A percentile compares a stretch with the other conserved stretches of the same genome.
phyloP scores from a whole-genome alignment of 2,113 vertebrate genomes.

The Daubentonia madagascariensis region DNA sequence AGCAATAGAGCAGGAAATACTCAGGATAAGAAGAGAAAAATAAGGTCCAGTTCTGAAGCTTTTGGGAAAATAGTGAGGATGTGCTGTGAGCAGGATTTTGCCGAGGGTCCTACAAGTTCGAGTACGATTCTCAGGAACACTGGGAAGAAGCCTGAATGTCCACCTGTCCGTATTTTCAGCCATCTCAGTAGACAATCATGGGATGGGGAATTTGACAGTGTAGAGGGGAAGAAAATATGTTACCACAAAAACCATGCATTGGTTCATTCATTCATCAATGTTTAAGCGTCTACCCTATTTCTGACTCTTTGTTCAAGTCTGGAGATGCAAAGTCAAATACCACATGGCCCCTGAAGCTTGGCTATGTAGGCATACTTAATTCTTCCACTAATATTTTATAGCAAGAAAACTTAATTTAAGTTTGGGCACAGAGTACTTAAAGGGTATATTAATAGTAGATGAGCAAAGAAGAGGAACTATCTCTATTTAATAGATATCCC shows the following conservation, averaged over 20 bases:
- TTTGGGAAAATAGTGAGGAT: not conserved
- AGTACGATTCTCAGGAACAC: not conserved
- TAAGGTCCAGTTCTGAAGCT: not conserved
- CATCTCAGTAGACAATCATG: no score
- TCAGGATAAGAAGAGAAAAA: not conserved
- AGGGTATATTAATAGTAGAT: not conserved
- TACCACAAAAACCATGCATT: not conserved
- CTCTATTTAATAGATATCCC: not conserved
- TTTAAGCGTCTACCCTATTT: not conserved
- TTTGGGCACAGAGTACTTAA: not conserved
- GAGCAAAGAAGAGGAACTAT: not conserved
- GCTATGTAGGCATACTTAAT: not conserved
- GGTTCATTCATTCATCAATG: not conserved
- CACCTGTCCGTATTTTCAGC: not conserved
- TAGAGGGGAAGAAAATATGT: not conserved
- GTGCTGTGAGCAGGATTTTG: not conserved
- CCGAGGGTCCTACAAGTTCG: fast-evolving
- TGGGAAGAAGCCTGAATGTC: fast-evolving
- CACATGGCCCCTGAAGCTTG: not conserved
- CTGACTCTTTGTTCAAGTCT: not conserved
- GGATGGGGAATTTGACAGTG: not conserved
- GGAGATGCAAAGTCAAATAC: not conserved
- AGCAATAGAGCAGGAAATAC: not conserved
- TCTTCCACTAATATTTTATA: not conserved
- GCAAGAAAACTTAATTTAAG: not conserved